A percentile compares a stretch with the other conserved stretches of the same genome.
Evolutionary conservation across 2,113 vertebrate genomes (phyloP).

Genomic region (Hippolais icterina): DNA sequence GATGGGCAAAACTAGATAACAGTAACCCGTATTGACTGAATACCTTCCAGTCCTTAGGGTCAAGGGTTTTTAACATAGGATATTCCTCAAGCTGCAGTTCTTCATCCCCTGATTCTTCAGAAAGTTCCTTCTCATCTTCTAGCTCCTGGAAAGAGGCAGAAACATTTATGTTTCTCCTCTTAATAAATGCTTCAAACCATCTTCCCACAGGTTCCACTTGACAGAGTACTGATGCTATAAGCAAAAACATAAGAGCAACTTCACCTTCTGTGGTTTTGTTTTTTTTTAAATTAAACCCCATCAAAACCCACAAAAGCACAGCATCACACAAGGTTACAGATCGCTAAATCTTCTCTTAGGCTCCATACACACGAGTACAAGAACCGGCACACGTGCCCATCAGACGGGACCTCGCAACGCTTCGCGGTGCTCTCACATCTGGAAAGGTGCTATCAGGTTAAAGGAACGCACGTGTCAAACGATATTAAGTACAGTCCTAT

Average conservation of each 20-base stretch:
- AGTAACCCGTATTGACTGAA: background rate
- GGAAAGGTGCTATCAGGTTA: fast-evolving
- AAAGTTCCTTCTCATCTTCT: constrained; percentile 93
- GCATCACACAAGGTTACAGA: background rate
- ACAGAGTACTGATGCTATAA: constrained; percentile 87
- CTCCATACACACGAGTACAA: background rate
- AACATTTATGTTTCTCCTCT: constrained; percentile 89
- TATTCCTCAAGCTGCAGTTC: constrained; percentile 93
- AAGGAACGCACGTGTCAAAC: fast-evolving
- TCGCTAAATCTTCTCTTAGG: fast-evolving
- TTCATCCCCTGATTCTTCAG: constrained; percentile 94
- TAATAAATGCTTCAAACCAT: constrained; percentile 97
- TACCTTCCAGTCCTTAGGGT: constrained; percentile 99
- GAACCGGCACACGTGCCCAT: fast-evolving
- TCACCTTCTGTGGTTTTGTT: background rate
- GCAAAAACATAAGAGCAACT: constrained; percentile 61
- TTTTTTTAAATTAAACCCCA: background rate
- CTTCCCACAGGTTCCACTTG: constrained; percentile 95
- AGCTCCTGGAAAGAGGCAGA: constrained; percentile 97
- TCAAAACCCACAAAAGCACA: background rate
- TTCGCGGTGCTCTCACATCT: fast-evolving
- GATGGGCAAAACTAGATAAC: background rate
- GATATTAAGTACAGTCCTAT: fast-evolving
- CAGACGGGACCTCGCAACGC: background rate
- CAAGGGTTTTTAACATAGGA: constrained; percentile 92